A percentile compares a stretch with the other conserved stretches of the same genome.
Conservation (phyloP, 2,797 vertebrate species). For the Halcyon badia region DNA sequence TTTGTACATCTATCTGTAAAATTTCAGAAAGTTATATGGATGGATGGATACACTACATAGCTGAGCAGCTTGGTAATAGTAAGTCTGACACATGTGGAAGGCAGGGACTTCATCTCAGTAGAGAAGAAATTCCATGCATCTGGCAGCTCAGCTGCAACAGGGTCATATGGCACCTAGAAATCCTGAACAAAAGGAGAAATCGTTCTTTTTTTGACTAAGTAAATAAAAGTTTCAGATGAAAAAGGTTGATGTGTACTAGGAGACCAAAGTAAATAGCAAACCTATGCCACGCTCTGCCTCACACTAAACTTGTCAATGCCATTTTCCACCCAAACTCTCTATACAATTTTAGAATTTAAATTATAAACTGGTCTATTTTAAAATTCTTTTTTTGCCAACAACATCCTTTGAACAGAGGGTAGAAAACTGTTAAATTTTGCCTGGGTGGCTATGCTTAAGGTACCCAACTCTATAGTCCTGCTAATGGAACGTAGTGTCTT, state of each 20-base stretch:
- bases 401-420: background rate
- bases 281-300: background rate
- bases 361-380: background rate
- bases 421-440: background rate
- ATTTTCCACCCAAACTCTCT: background rate
- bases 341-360: background rate
- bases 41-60: background rate
- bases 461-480: no score
- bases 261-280: background rate
- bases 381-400: background rate
- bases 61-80: background rate
- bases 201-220: background rate
- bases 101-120: background rate
- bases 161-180: background rate
- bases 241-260: background rate
- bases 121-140: background rate
- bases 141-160: background rate
- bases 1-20: background rate
- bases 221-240: background rate
- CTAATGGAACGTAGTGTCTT: background rate
- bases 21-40: background rate
- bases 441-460: background rate
- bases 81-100: background rate
- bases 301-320: background rate
- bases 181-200: background rate